phyloP scores from a whole-genome alignment of 2,113 vertebrate species.

The Lontra canadensis region DNA sequence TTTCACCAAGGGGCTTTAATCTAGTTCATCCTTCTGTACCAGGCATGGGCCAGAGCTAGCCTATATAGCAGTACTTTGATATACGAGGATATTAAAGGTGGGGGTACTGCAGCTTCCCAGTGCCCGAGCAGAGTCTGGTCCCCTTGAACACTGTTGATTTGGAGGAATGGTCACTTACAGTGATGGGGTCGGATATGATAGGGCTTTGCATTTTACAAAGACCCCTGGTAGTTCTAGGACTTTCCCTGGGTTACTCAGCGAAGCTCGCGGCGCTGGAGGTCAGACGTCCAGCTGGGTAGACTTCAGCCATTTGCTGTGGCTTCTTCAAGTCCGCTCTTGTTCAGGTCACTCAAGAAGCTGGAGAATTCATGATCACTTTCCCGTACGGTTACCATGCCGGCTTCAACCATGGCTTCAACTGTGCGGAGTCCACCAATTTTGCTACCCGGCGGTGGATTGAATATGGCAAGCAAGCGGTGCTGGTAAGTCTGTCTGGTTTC shows the following conservation, averaged over 20 bases:
- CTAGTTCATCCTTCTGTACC: background rate
- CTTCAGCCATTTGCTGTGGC: background rate
- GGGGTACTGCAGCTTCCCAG: background rate
- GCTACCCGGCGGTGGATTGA: constrained; percentile 97
- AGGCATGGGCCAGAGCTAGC: background rate
- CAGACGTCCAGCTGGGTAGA: background rate
- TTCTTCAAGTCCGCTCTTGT: background rate
- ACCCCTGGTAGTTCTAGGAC: background rate
- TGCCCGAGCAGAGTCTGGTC: background rate
- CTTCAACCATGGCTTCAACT: constrained; percentile 99
- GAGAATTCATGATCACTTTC: constrained; percentile 97
- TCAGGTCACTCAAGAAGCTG: constrained; percentile 97
- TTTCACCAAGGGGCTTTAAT: background rate
- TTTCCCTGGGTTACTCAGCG: background rate
- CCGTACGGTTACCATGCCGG: constrained; percentile 97
- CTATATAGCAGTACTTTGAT: background rate
- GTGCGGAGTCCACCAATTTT: constrained; percentile 98
- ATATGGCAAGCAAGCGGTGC: constrained; percentile 95
- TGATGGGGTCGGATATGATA: background rate
- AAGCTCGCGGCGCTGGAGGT: background rate
- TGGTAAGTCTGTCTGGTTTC: constrained; percentile 84
- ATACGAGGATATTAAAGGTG: background rate
- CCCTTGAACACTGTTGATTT: background rate
- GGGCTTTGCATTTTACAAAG: background rate
- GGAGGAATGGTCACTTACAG: background rate